Evolutionary conservation across 2,888 invertebrate species (phyloP).

Genomic region (Acronicta leporina): DNA sequence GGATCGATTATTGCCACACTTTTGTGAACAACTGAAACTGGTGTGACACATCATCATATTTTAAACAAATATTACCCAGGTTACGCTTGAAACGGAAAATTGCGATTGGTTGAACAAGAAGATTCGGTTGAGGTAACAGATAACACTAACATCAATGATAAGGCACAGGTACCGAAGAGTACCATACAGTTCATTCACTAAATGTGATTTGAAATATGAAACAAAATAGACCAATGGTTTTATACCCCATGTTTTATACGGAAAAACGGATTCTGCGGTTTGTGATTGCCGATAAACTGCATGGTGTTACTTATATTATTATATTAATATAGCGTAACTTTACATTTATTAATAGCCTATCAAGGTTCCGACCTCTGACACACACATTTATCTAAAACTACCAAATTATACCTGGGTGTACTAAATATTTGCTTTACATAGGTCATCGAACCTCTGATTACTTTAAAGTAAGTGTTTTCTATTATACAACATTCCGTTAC

Average conservation of each 20-base stretch:
- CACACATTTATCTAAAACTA: slow-evolving; percentile 35
- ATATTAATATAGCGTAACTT: slow-evolving; percentile 10
- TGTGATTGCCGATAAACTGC: slow-evolving; percentile 50
- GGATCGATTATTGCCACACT: slow-evolving; percentile 28
- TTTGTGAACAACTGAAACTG: slow-evolving; percentile 27
- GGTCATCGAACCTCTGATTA: slow-evolving; percentile 21
- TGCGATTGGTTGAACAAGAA: slow-evolving; percentile 64
- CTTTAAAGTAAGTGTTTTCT: slow-evolving; percentile 7
- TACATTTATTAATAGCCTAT: slow-evolving; percentile 19
- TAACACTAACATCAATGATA: slow-evolving; percentile 62
- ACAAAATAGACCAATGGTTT: slow-evolving; percentile 49
- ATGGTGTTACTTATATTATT: too few relatives aligned
- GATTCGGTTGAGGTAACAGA: slow-evolving; percentile 64
- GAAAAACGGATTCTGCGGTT: slow-evolving; percentile 62
- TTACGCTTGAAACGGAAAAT: slow-evolving; percentile 47
- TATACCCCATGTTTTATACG: slow-evolving; percentile 52
- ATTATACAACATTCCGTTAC: not conserved
- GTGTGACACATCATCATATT: slow-evolving; percentile 22
- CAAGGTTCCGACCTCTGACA: slow-evolving; percentile 28
- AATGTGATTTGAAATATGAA: slow-evolving; percentile 17
- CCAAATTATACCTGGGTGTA: slow-evolving; percentile 1
- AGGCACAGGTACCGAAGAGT: slow-evolving; percentile 47
- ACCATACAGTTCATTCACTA: slow-evolving; percentile 37
- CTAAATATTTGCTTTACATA: slow-evolving; percentile 15
- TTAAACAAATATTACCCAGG: slow-evolving; percentile 53